These are phyloP conservation scores for Oxyruncus cristatus DNA, from an alignment of 2,113 vertebrate species.

Conservation along the genomic window DNA sequence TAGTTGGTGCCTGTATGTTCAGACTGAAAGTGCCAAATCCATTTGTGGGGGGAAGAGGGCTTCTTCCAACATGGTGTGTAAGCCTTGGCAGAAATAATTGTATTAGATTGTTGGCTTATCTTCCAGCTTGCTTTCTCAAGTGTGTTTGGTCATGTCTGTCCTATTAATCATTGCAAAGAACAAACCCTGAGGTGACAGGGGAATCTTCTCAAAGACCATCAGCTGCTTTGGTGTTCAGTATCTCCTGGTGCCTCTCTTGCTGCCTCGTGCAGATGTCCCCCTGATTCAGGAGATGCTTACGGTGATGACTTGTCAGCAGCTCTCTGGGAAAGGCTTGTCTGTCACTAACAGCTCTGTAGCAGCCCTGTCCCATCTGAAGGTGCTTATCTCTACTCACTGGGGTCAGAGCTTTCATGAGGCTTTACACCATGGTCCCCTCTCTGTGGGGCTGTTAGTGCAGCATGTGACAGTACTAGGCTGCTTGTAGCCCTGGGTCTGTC, in stretches of 20 bases:
- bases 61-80: background rate
- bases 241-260: background rate
- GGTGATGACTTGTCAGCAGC: background rate
- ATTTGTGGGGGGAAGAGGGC: background rate
- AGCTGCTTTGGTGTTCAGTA: background rate
- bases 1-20: background rate
- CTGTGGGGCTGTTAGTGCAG: background rate
- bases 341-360: background rate
- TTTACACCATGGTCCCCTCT: background rate
- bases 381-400: background rate
- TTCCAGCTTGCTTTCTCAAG: background rate
- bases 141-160: background rate
- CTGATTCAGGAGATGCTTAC: rapidly evolving
- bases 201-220: background rate
- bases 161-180: background rate
- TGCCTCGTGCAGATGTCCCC: background rate
- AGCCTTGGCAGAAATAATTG: background rate
- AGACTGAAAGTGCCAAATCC: background rate
- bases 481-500: background rate
- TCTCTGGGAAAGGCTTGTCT: background rate
- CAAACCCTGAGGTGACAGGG: background rate
- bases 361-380: background rate
- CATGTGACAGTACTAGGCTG: background rate
- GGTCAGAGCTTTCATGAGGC: background rate
- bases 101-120: background rate